Evolutionary conservation across 2,888 invertebrate species (phyloP), one percentile per base, ranked within the genome.

Genomic region (Hemicrepidius hirtus): DNA sequence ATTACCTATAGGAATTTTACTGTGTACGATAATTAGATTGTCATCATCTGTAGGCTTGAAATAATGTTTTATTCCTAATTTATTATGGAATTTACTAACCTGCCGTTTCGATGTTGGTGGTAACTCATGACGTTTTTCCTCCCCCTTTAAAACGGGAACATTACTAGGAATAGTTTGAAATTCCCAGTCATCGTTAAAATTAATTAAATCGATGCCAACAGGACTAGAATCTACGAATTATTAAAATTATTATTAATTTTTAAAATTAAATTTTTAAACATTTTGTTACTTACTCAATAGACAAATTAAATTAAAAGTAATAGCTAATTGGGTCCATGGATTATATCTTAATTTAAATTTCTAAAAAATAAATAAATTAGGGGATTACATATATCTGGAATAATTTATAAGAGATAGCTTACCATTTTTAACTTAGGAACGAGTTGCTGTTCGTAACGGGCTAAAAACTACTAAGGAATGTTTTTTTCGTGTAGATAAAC

Each of bases 171-270:
- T 21, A 24, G 76, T 68, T 59, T 76, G 67, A 46, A 75, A 80
- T 35, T 80, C 73, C 81, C 81, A 81, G n/a, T 77, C 70, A 71
- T 81, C 80, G 37, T 76, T 71, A 53, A 80, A 81, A 10, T 68
- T 40, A 18, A 46, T 35, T 4, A 21, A 9, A 5, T 63, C 60
- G 3, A 35, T 64, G n/a, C 18, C 32, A 60, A 73, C 24, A 18
- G 73, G 73, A 60, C 5, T 68, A 21, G 40, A 63, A 49, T 40
- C 73, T 73, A 40, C 59, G 60, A 68, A 35, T 57, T 35, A 35
- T 16, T 49, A 6, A 28, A 53, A 53, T 0, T 28, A 21, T 10
- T 1, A 5, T 20, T 49, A 13, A 3, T 12, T 1, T 9, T 46
- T 46, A 5, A n/a, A n/a, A 46, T 16, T n/a, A 50, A 16, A 5